These are phyloP conservation scores for Ormyrus thymus DNA, from an alignment of 2,888 invertebrate genomes.

Conservation along the genomic window DNA sequence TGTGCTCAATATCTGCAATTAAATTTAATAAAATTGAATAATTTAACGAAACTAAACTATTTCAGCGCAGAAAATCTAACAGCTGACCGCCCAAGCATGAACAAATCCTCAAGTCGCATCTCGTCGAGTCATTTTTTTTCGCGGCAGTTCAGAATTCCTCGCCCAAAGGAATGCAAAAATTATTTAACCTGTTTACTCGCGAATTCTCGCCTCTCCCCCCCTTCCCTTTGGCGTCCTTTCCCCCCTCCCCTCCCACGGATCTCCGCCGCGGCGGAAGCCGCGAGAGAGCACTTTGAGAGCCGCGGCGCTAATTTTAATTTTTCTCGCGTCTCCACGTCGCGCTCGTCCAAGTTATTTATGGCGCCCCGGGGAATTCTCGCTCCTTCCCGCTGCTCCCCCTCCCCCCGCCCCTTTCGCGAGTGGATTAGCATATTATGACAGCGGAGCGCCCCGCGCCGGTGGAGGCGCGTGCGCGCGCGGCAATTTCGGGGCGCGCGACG, in stretches of 20 bases:
- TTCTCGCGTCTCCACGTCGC: constrained; percentile 44
- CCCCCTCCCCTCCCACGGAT: not conserved
- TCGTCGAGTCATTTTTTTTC: too few relatives aligned
- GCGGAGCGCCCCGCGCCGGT: constrained; percentile 28
- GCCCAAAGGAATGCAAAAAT: constrained; percentile 40
- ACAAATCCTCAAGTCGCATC: too few relatives aligned
- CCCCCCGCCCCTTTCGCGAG: constrained; percentile 15
- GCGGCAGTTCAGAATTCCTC: too few relatives aligned
- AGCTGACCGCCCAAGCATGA: too few relatives aligned
- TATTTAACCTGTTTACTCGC: constrained; percentile 50
- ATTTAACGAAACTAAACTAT: too few relatives aligned
- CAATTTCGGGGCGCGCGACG: constrained; percentile 42
- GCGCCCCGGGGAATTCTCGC: constrained; percentile 49
- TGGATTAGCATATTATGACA: constrained; percentile 58
- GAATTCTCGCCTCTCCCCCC: not conserved
- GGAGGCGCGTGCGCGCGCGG: constrained; percentile 29
- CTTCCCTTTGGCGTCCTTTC: not conserved
- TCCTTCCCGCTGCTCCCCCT: not conserved
- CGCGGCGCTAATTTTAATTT: constrained; percentile 58
- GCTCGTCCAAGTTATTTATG: constrained; percentile 54
- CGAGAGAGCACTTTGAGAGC: constrained; percentile 46
- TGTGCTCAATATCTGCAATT: too few relatives aligned
- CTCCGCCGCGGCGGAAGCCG: not conserved
- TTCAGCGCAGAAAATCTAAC: too few relatives aligned
- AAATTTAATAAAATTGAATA: too few relatives aligned